Percentiles rank a stretch among this genome's conserved stretches.
These are phyloP conservation scores for Neolamprologus cancellatus DNA, from an alignment of 2,113 vertebrate genomes.

Conservation along the genomic window DNA sequence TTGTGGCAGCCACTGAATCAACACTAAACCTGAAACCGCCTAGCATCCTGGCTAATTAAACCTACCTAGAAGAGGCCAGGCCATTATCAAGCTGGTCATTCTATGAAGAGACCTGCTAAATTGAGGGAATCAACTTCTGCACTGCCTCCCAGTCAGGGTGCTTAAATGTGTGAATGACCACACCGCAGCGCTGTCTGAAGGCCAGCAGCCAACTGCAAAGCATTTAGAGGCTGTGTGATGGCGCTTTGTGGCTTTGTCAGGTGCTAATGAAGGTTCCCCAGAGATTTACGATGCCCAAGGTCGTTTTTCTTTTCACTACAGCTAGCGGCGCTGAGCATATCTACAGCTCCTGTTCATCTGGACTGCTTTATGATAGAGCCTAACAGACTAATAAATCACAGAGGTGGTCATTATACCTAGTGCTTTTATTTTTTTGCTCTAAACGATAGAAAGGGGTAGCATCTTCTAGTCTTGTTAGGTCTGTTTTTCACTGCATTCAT, in stretches of 20 bases:
- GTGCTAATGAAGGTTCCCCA: slow-evolving; percentile 33
- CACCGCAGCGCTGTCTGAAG: not conserved
- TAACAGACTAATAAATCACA: slow-evolving; percentile 40
- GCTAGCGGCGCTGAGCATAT: not conserved
- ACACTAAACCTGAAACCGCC: slow-evolving; percentile 44
- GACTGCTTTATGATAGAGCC: slow-evolving; percentile 37
- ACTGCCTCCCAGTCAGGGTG: not conserved
- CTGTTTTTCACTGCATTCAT: not conserved
- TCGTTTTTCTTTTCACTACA: slow-evolving; percentile 31
- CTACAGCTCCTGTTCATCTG: slow-evolving; percentile 8
- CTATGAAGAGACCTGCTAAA: not conserved
- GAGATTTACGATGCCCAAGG: slow-evolving; percentile 53
- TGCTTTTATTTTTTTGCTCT: not conserved
- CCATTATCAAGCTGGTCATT: not conserved
- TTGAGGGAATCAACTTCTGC: slow-evolving; percentile 1
- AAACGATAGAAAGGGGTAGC: not conserved
- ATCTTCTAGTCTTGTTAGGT: not conserved
- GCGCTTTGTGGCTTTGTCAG: slow-evolving; percentile 34
- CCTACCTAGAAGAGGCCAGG: slow-evolving; percentile 31
- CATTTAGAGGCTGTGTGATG: slow-evolving; percentile 11
- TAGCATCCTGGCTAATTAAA: slow-evolving; percentile 53
- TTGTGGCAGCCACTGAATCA: slow-evolving; percentile 14
- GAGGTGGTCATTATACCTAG: not conserved
- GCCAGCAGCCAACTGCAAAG: slow-evolving; percentile 16
- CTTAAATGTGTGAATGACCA: not conserved